A percentile compares a stretch with the other conserved stretches of the same genome.
Evolutionary conservation across 2,888 invertebrate genomes (phyloP).

Genomic region (Ariolimax columbianus): DNA sequence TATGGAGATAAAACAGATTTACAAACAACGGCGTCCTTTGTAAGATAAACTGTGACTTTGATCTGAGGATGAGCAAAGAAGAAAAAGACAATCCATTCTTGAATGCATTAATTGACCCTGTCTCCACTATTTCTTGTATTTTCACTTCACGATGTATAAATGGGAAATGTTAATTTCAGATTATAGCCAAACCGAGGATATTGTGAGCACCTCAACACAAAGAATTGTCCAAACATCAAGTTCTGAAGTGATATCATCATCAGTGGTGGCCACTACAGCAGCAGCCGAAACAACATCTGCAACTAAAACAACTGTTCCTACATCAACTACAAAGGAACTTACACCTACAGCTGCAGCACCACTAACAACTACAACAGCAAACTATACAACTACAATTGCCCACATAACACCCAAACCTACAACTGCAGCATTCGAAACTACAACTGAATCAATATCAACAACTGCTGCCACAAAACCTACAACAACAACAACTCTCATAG

Average conservation of each 20-base stretch:
- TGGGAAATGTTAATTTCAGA: background rate
- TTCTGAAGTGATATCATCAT: background rate
- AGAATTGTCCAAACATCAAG: slow-evolving; percentile 15
- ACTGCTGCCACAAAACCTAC: background rate
- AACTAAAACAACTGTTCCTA: background rate
- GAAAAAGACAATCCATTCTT: too few relatives aligned
- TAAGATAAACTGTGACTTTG: too few relatives aligned
- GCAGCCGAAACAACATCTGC: background rate
- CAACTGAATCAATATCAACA: background rate
- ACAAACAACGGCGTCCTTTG: too few relatives aligned
- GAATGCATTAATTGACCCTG: background rate
- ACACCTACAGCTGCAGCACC: background rate
- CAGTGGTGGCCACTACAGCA: background rate
- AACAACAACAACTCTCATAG: background rate
- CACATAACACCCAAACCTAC: background rate
- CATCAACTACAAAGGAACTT: background rate
- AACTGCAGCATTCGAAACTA: background rate
- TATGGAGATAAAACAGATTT: too few relatives aligned
- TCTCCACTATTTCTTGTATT: too few relatives aligned
- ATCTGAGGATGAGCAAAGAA: too few relatives aligned
- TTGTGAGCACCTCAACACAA: background rate
- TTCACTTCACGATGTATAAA: background rate
- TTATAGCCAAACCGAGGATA: background rate
- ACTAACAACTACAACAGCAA: background rate
- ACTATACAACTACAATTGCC: background rate